phyloP scores from a whole-genome alignment of 1,140 invertebrate species.

The Coptotermes formosanus region DNA sequence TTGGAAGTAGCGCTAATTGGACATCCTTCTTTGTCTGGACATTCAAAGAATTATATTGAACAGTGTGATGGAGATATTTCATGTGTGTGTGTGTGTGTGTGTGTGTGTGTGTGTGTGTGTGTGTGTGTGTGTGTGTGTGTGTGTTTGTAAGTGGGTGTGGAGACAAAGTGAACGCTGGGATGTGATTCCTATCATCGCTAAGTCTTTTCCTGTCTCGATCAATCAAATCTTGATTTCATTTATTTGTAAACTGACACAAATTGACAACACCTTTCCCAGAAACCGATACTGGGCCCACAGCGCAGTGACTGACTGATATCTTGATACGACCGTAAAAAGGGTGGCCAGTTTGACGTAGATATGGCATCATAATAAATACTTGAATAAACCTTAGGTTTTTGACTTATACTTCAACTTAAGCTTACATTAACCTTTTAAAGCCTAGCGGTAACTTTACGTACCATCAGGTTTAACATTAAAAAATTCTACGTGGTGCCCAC shows the following conservation, averaged over 20 bases:
- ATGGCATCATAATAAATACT: neutral
- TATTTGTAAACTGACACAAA: neutral
- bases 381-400: too few relatives aligned
- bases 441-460: too few relatives aligned
- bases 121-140: too few relatives aligned
- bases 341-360: neutral
- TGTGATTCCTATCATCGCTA: neutral
- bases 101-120: too few relatives aligned
- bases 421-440: too few relatives aligned
- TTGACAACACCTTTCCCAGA: neutral
- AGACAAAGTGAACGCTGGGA: neutral
- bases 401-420: too few relatives aligned
- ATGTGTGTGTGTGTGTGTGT: too few relatives aligned
- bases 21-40: neutral
- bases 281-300: neutral
- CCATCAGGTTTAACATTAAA: too few relatives aligned
- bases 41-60: neutral
- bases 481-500: too few relatives aligned
- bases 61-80: neutral
- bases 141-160: neutral
- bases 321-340: neutral
- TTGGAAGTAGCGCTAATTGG: neutral
- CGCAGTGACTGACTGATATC: neutral
- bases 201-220: neutral
- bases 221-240: neutral